Conservation (phyloP, 2,888 invertebrate genomes). For the Caenorhabditis angaria region DNA sequence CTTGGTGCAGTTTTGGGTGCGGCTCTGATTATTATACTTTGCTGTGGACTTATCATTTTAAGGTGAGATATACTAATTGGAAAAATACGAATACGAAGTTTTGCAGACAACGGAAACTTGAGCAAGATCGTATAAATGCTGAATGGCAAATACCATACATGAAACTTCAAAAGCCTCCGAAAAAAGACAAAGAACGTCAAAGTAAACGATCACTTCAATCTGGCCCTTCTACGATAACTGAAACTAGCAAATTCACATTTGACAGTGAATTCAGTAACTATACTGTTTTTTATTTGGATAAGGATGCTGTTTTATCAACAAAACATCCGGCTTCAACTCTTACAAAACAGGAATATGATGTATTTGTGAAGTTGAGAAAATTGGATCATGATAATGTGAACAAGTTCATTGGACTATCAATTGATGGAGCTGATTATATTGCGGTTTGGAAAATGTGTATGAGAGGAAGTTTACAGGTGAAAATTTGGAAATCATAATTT, state of each 20-base stretch:
- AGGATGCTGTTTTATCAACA: slow-evolving; percentile 49
- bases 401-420: slow-evolving; percentile 65
- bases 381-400: slow-evolving; percentile 69
- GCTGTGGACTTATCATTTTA: slow-evolving; percentile 15
- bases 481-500: neutral
- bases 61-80: slow-evolving; percentile 6
- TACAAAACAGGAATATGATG: slow-evolving; percentile 40
- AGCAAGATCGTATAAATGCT: slow-evolving; percentile 48
- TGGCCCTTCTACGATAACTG: slow-evolving; percentile 47
- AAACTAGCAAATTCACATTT: slow-evolving; percentile 45
- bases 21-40: slow-evolving; percentile 11
- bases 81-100: neutral
- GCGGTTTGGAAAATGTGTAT: slow-evolving; percentile 67
- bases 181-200: slow-evolving; percentile 22
- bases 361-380: slow-evolving; percentile 53
- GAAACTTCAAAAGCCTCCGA: slow-evolving; percentile 33
- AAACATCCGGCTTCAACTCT: slow-evolving; percentile 43
- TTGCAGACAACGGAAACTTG: slow-evolving; percentile 45
- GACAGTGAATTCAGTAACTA: slow-evolving; percentile 41
- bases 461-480: slow-evolving; percentile 51
- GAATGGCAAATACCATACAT: slow-evolving; percentile 50
- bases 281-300: slow-evolving; percentile 38
- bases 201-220: slow-evolving; percentile 53
- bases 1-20: slow-evolving; percentile 30
- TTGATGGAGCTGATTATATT: slow-evolving; percentile 58